phyloP scores from a whole-genome alignment of 2,888 invertebrate genomes.

The Strigamia transsilvanica region DNA sequence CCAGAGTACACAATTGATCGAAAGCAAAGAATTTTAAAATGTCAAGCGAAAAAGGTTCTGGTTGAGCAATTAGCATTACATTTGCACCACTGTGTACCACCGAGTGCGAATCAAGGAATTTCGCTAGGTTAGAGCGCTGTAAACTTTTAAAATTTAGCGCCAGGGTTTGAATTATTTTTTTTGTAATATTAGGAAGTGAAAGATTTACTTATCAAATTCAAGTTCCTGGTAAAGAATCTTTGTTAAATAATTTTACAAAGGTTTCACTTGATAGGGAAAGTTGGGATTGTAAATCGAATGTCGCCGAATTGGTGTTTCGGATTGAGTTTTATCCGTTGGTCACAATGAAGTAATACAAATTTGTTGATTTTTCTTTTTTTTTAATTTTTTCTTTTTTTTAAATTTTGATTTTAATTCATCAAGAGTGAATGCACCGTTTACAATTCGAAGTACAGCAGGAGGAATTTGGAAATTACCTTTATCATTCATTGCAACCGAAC shows the following conservation, averaged over 20 bases:
- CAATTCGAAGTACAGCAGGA: constrained; percentile 48
- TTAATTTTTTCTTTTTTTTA: not conserved
- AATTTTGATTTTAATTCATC: no score
- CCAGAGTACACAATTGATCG: constrained; percentile 27
- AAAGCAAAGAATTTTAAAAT: constrained; percentile 32
- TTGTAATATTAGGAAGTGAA: not conserved
- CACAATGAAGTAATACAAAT: not conserved
- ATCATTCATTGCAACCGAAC: constrained; percentile 15
- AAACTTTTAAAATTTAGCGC: not conserved
- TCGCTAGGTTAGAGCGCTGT: not conserved
- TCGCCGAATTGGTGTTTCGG: constrained; percentile 6
- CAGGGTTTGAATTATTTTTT: not conserved
- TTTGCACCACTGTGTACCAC: constrained; percentile 47
- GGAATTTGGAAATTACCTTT: constrained; percentile 50
- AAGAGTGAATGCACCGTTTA: not conserved
- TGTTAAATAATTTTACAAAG: not conserved
- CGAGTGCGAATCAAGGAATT: not conserved
- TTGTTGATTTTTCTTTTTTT: not conserved
- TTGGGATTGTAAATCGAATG: constrained; percentile 44
- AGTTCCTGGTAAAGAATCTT: not conserved
- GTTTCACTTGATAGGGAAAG: not conserved
- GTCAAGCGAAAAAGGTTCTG: constrained; percentile 43
- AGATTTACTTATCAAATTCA: constrained; percentile 3
- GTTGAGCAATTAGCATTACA: not conserved
- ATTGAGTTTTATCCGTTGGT: constrained; percentile 20